phyloP scores from a whole-genome alignment of 2,113 vertebrate genomes.

The Neodontobutis hainanensis region DNA sequence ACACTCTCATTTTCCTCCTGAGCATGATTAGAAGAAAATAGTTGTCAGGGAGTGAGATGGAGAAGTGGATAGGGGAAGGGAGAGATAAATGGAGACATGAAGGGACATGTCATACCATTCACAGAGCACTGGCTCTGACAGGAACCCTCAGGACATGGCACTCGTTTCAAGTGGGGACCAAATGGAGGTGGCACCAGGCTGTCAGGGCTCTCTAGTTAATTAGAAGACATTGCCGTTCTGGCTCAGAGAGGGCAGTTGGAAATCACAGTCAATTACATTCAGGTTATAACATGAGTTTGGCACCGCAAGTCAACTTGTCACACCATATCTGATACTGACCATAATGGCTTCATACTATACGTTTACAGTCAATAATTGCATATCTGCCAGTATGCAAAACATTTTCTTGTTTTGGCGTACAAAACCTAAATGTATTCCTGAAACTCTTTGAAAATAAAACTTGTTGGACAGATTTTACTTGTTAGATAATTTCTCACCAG shows the following conservation, averaged over 20 bases:
- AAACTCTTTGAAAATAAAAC: no score
- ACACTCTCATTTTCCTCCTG: conserved; percentile 55
- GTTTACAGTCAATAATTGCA: conserved; percentile 35
- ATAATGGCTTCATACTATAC: conserved; percentile 55
- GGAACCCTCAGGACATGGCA: conserved; percentile 74
- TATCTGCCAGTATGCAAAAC: conserved; percentile 8
- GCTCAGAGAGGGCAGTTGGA: conserved; percentile 62
- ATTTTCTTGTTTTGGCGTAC: background rate
- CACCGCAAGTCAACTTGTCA: conserved; percentile 60
- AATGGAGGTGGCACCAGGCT: conserved; percentile 76
- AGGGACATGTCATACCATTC: conserved; percentile 68
- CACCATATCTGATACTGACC: conserved; percentile 62
- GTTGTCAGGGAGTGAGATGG: conserved; percentile 35
- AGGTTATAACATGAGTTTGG: conserved; percentile 63
- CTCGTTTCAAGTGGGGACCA: conserved; percentile 75
- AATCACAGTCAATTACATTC: conserved; percentile 72
- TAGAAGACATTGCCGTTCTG: conserved; percentile 69
- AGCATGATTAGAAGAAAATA: conserved; percentile 72
- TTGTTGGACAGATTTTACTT: no score
- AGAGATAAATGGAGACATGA: conserved; percentile 70
- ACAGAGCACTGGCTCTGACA: conserved; percentile 66
- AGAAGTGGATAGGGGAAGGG: conserved; percentile 24
- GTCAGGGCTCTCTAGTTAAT: conserved; percentile 75
- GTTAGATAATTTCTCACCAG: no score
- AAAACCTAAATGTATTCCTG: no score